phyloP scores from a whole-genome alignment of 2,888 invertebrate genomes.

The Agriotes lineatus region DNA sequence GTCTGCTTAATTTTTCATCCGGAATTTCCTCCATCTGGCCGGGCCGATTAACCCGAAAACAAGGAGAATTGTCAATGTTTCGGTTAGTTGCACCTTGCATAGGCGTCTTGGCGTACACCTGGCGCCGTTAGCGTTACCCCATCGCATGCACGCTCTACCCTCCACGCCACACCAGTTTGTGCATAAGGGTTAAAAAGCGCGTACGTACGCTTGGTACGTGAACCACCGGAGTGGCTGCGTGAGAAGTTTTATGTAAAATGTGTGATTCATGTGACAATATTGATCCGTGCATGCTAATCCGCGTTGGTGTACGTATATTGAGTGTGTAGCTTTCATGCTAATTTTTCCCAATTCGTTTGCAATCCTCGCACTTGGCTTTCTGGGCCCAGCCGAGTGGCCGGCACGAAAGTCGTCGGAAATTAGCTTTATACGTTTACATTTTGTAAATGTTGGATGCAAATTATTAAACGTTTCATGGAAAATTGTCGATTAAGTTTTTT shows the following conservation, averaged over 20 bases:
- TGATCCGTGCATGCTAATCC: slow-evolving; percentile 49
- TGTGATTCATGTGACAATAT: slow-evolving; percentile 51
- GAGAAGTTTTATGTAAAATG: slow-evolving; percentile 49
- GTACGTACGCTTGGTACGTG: slow-evolving; percentile 28
- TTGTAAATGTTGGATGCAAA: too few relatives aligned
- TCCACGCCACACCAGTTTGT: slow-evolving; percentile 26
- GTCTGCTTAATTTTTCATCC: background rate
- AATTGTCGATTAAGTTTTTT: too few relatives aligned
- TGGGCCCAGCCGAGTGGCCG: background rate
- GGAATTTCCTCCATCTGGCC: background rate
- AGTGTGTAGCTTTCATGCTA: slow-evolving; percentile 6
- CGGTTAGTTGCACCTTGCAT: slow-evolving; percentile 38
- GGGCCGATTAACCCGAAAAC: slow-evolving; percentile 16
- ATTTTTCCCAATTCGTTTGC: slow-evolving; percentile 8
- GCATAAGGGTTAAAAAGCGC: slow-evolving; percentile 32
- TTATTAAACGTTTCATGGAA: too few relatives aligned
- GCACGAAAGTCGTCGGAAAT: background rate
- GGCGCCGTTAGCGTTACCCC: slow-evolving; percentile 36
- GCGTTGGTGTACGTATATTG: slow-evolving; percentile 28
- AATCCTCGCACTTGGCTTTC: background rate
- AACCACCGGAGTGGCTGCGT: slow-evolving; percentile 34
- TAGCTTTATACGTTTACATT: background rate
- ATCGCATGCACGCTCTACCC: slow-evolving; percentile 39
- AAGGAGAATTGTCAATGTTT: slow-evolving; percentile 34
- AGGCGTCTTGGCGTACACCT: slow-evolving; percentile 37